phyloP scores from a whole-genome alignment of 1,140 invertebrate species.

The Brachionus plicatilis region DNA sequence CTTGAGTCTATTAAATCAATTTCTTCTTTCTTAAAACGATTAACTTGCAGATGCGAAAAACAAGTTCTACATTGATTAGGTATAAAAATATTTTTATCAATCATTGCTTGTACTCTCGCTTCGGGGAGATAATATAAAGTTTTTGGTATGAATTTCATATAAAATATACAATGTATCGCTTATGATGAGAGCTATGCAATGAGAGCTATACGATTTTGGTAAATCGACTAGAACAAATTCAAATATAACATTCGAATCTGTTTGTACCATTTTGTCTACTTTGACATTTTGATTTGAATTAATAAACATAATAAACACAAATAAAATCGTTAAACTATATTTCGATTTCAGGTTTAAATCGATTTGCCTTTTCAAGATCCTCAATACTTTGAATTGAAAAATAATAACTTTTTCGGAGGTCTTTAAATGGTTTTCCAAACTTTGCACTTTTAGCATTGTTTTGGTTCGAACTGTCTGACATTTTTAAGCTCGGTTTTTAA shows the following conservation, averaged over 20 bases:
- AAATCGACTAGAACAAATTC: not conserved
- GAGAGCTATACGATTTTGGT: not conserved
- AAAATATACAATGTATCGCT: not conserved
- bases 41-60: not conserved
- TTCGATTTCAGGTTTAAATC: conserved; percentile 43
- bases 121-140: not conserved
- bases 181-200: too few species aligned
- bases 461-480: too few species aligned
- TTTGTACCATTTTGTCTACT: not conserved
- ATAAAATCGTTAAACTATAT: not conserved
- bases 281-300: conserved; percentile 45
- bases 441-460: too few species aligned
- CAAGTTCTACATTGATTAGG: not conserved
- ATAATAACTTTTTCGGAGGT: too few species aligned
- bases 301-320: too few species aligned
- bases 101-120: not conserved
- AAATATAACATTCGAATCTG: not conserved
- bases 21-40: not conserved
- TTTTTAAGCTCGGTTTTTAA: too few species aligned
- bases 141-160: not conserved
- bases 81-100: not conserved
- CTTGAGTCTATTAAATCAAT: not conserved
- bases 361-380: too few species aligned
- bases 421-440: too few species aligned
- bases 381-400: too few species aligned